Evolutionary conservation across 2,797 vertebrate genomes (phyloP), one percentile per base, ranked within the genome.

Genomic region (Salarias fasciatus): DNA sequence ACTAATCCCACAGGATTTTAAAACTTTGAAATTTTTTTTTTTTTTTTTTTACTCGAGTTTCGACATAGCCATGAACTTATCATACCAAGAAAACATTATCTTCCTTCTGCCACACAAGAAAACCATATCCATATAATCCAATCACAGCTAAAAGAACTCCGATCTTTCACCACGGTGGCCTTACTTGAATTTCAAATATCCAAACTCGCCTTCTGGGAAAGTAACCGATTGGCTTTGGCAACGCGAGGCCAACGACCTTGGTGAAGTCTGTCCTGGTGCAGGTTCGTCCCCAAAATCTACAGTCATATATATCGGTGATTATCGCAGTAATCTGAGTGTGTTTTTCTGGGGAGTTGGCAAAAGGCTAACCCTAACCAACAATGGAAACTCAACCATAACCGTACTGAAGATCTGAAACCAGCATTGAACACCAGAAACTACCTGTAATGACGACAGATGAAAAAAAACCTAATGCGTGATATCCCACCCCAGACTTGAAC

Each of bases 41-140:
- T 24, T 24, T 24, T 24, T 24, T 24, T 24, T 24, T 2, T 18
- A 3, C 60, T 54, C 38, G 12, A 53, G 49, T 63, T 54, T 55
- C 35, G 56, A 66, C 63, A 73, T 11, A 1, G 61, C 56, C 53
- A 36, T 47, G 45, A 48, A 41, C 59, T 59, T 70, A 45, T 59
- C 24, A 69, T 33, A 54, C 31, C 28, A 24, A 24, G 37, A 30
- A 47, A 46, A 63, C 61, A 47, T 46, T 14, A 72, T 51, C 72
- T 44, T 55, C 24, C 18, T 36, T 45, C 35, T 55, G 11, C 44
- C 41, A 60, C 37, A 72, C 31, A 72, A 63, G 33, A 29, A 68
- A 54, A 61, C 37, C 38, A 5, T 61, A 59, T 61, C 58, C 41
- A 65, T 51, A 63, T 73, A 67, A 79, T 75, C 74, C 71, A 69